phyloP scores from a whole-genome alignment of 2,797 vertebrate genomes.

The Dallia pectoralis region DNA sequence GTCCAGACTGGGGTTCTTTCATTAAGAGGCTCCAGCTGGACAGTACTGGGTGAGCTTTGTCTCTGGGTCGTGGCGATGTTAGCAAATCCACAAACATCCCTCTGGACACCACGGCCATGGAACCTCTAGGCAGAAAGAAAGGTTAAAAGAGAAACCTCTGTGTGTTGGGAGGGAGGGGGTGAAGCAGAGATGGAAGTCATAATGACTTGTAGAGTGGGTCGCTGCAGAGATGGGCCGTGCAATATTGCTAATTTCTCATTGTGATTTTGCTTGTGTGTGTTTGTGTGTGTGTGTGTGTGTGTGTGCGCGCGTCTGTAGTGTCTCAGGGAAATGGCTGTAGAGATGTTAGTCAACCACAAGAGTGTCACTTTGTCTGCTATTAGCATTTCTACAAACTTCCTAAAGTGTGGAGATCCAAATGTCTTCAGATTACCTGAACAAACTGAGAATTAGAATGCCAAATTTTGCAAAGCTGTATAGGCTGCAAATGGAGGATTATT shows the following conservation, averaged over 20 bases:
- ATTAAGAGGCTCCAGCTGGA: conserved; percentile 14
- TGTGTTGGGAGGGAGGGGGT: background rate
- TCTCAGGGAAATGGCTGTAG: no score
- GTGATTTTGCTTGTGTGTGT: no score
- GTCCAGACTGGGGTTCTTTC: conserved; percentile 22
- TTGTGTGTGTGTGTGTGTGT: background rate
- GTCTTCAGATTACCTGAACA: no score
- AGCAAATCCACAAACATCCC: conserved; percentile 33
- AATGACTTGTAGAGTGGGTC: background rate
- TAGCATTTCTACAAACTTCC: no score
- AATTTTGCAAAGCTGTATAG: no score
- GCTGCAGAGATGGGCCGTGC: background rate
- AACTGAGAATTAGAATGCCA: no score
- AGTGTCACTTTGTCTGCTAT: no score
- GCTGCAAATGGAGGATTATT: no score
- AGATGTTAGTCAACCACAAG: no score
- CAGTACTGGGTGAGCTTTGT: conserved; percentile 13
- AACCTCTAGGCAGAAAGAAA: conserved; percentile 40
- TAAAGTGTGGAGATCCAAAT: no score
- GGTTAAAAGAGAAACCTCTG: conserved; percentile 1
- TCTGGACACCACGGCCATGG: conserved; percentile 41
- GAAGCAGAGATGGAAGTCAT: background rate
- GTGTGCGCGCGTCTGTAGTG: conserved; percentile 10
- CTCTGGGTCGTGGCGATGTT: conserved; percentile 31
- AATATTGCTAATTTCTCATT: background rate